Conservation (phyloP, 30 jellyfish, hydroid and myxozoan species). For the Pseudorhiza aurosa region DNA sequence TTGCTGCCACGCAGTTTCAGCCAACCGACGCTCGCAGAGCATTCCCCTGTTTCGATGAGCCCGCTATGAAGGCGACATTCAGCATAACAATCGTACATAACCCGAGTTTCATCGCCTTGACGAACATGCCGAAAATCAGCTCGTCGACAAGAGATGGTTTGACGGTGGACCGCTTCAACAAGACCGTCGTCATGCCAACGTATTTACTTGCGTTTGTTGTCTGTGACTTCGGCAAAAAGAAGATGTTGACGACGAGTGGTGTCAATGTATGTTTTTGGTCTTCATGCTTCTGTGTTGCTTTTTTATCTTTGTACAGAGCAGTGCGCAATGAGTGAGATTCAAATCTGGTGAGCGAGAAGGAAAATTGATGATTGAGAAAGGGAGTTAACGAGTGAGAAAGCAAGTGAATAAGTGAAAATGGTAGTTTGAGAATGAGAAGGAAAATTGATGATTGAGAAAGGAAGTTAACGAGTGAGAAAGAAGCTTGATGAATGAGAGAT, state of each 20-base stretch:
- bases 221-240: conserved; percentile 77
- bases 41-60: conserved; percentile 97
- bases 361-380: too few relatives aligned
- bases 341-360: too few relatives aligned
- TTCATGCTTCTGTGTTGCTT: neutral
- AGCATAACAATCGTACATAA: conserved; percentile 65
- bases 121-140: conserved; percentile 81
- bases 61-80: conserved; percentile 90
- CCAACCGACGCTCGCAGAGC: conserved; percentile 95
- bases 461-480: too few relatives aligned
- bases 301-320: too few relatives aligned
- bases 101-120: conserved; percentile 63
- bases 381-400: too few relatives aligned
- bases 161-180: conserved; percentile 54
- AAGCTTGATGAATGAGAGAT: too few relatives aligned
- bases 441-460: too few relatives aligned
- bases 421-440: too few relatives aligned
- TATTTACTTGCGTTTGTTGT: conserved; percentile 85
- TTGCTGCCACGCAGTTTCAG: conserved; percentile 96
- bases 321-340: too few relatives aligned
- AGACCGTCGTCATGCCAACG: conserved; percentile 84
- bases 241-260: conserved; percentile 5
- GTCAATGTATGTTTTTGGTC: conserved; percentile 40
- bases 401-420: too few relatives aligned
- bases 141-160: conserved; percentile 31